Evolutionary conservation across 2,888 invertebrate species (phyloP).

Genomic region (Stenotaenia linearis): DNA sequence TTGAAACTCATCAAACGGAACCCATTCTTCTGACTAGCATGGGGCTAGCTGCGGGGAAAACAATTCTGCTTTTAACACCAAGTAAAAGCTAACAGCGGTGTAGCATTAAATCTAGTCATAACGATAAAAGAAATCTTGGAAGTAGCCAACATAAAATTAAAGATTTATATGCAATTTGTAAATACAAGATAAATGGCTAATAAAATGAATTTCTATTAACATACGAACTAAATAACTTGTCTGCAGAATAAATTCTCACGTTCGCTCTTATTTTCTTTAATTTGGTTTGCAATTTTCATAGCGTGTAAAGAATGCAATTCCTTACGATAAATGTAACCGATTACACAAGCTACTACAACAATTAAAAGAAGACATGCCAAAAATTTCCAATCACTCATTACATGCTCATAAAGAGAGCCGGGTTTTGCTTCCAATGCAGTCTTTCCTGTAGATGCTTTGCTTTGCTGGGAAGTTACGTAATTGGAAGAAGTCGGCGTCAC

Average conservation of each 20-base stretch:
- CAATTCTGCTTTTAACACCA: constrained; percentile 32
- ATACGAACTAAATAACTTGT: not conserved
- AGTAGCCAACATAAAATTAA: not conserved
- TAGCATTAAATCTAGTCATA: not conserved
- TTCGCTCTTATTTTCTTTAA: not conserved
- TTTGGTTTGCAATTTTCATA: not conserved
- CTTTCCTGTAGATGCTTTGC: not conserved
- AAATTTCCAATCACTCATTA: not conserved
- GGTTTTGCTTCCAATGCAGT: not conserved
- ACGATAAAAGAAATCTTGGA: not conserved
- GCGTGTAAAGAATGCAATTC: not conserved
- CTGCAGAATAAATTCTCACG: not conserved
- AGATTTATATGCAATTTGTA: not conserved
- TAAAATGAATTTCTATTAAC: not conserved
- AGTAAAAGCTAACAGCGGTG: constrained; percentile 2
- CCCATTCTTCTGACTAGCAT: constrained; percentile 40
- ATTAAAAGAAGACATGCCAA: not conserved
- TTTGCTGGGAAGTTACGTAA: not conserved
- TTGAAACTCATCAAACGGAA: constrained; percentile 39
- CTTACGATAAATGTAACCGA: not conserved
- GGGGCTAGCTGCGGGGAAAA: constrained; percentile 38
- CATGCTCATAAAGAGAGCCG: not conserved
- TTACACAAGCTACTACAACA: not conserved
- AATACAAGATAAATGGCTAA: not conserved
- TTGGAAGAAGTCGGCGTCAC: not conserved